These are phyloP conservation scores for Linnaemya vulpina DNA, from an alignment of 2,888 invertebrate genomes.

Conservation along the genomic window DNA sequence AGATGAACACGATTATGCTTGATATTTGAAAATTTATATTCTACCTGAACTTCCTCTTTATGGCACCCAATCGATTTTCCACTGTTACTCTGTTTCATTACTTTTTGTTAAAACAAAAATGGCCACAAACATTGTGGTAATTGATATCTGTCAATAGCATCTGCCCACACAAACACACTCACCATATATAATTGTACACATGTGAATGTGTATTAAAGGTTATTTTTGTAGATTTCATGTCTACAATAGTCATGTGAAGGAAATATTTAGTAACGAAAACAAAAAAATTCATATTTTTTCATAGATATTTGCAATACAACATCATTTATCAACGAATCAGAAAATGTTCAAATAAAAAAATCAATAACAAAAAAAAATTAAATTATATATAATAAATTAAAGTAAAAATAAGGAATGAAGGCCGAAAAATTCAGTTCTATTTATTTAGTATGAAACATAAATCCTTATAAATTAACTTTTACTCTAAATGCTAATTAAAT, in stretches of 20 bases:
- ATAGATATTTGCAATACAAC: background rate
- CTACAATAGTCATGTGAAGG: background rate
- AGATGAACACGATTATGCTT: background rate
- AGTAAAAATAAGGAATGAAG: conserved; percentile 41
- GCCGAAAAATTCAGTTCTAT: background rate
- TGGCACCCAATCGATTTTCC: background rate
- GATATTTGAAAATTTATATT: background rate
- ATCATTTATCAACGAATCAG: conserved; percentile 32
- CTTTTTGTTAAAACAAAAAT: conserved; percentile 34
- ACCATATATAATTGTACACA: too few species aligned
- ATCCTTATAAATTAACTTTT: too few species aligned
- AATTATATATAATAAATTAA: conserved; percentile 50
- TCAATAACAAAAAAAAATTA: background rate
- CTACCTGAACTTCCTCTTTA: background rate
- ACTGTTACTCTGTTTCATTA: background rate
- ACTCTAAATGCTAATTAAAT: too few species aligned
- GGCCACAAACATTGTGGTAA: conserved; percentile 55
- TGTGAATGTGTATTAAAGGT: conserved; percentile 9
- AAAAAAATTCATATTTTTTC: background rate
- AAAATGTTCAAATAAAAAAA: background rate
- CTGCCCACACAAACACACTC: background rate
- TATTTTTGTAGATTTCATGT: conserved; percentile 29
- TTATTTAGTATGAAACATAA: too few species aligned
- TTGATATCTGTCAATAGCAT: conserved; percentile 66
- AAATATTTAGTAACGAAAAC: background rate